phyloP scores from a whole-genome alignment of 1,140 invertebrate species.

The Asobara japonica region DNA sequence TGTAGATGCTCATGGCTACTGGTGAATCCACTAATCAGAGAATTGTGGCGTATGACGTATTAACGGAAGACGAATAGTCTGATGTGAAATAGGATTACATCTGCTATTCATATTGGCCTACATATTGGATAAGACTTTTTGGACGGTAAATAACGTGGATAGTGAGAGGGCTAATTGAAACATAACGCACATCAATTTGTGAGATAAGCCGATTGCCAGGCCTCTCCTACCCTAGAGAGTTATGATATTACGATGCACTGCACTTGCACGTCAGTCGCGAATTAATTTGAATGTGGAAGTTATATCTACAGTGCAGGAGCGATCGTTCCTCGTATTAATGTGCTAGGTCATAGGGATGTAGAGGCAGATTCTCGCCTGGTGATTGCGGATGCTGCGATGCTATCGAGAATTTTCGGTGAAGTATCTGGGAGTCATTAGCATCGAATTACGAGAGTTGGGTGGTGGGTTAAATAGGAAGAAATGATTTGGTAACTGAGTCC shows the following conservation, averaged over 20 bases:
- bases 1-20: background rate
- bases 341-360: background rate
- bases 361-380: background rate
- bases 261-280: constrained; percentile 37
- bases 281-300: constrained; percentile 37
- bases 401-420: background rate
- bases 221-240: constrained; percentile 32
- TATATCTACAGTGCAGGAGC: background rate
- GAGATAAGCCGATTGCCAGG: constrained; percentile 39
- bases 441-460: background rate
- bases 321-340: constrained; percentile 1
- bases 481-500: too few species aligned
- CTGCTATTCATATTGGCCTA: constrained; percentile 35
- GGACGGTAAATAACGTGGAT: background rate
- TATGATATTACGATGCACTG: constrained; percentile 41
- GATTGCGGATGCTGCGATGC: background rate
- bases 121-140: constrained; percentile 40
- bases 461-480: too few species aligned
- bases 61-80: constrained; percentile 28
- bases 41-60: background rate
- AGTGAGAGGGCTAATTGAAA: constrained; percentile 40
- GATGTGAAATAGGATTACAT: constrained; percentile 39
- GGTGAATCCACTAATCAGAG: background rate
- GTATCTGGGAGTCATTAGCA: background rate
- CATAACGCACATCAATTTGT: constrained; percentile 25